Base-by-base conservation (phyloP, 2,797 vertebrate species). In the Phrynocephalus forsythii region DNA sequence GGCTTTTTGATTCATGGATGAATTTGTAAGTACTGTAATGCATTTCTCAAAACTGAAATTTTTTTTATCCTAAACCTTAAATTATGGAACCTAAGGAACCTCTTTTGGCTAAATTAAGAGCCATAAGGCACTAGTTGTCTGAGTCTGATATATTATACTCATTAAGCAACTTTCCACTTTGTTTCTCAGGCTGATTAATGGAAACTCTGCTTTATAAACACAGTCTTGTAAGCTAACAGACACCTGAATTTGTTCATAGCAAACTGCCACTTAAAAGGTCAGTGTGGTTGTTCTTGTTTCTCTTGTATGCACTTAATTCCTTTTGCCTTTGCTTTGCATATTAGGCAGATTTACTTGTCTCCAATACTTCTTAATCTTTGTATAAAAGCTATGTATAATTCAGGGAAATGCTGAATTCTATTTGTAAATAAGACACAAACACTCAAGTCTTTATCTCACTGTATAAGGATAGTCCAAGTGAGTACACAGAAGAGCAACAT, bases 131-230 rank as follows among this genome's bases (percentile, higher is more conserved):
- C 5, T 44, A 68, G 63, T 16, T 78, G 48, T 71, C 50, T 30
- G 33, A 26, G 11, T 82, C 44, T 82, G 67, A 38, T 0, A 0
- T 8, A 79, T 72, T 78, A 72, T 30, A 91, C 20, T 67, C n/a
- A 71, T 80, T 81, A 1, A 66, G 87, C 84, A 66, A 69, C 84
- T 91, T 48, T 87, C 82, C 66, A 73, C 28, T 44, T 86, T 90
- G 85, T 88, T 88, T 92, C 82, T 86, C 10, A 79, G 82, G 69
- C 30, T 79, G 0, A 87, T 91, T 11, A 73, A 88, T 80, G 85
- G 48, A 82, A 69, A 5, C 28, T 15, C 28, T 73, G 33, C 44
- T 89, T 84, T 75, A n/a, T 66, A 78, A 89, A 94, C 88, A 48
- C 63, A 89, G 5, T 66, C 2, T 30, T 38, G 48, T 83, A 90